phyloP scores from a whole-genome alignment of 2,113 vertebrate species.

The Lophotis ruficrista region DNA sequence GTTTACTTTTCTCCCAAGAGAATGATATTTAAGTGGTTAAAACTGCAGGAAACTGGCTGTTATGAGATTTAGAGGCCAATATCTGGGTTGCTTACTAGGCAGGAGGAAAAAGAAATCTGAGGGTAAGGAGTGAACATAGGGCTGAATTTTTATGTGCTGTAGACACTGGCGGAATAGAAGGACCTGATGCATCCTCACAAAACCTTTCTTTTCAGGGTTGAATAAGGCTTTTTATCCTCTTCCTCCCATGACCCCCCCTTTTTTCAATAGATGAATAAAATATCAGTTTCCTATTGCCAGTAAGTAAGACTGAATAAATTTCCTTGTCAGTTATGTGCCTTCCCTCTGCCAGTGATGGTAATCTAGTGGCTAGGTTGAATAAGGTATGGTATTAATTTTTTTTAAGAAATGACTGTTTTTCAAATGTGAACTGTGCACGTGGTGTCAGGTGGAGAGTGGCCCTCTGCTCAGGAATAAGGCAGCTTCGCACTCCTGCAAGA shows the following conservation, averaged over 20 bases:
- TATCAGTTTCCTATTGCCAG: not conserved
- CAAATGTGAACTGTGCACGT: fast-evolving
- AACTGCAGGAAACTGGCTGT: not conserved
- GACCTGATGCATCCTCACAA: not conserved
- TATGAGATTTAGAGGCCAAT: not conserved
- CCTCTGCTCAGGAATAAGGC: not conserved
- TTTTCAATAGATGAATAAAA: not conserved
- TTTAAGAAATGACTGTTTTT: not conserved
- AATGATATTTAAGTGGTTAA: not conserved
- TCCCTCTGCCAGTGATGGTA: not conserved
- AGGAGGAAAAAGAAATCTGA: not conserved
- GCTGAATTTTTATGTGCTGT: not conserved
- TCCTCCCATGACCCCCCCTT: no score
- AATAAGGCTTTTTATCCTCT: not conserved
- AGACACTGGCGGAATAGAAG: not conserved
- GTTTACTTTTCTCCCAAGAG: not conserved
- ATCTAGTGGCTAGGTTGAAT: not conserved
- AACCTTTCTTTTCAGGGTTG: not conserved
- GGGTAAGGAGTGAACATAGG: not conserved
- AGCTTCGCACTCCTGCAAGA: not conserved
- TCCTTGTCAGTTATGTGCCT: not conserved
- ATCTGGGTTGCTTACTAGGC: not conserved
- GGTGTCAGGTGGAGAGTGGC: not conserved
- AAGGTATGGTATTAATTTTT: not conserved
- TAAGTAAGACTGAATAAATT: not conserved